Percentiles rank a stretch among this genome's conserved stretches.
Evolutionary conservation across 2,888 invertebrate genomes (phyloP).

Genomic region (Lycia hirtaria): DNA sequence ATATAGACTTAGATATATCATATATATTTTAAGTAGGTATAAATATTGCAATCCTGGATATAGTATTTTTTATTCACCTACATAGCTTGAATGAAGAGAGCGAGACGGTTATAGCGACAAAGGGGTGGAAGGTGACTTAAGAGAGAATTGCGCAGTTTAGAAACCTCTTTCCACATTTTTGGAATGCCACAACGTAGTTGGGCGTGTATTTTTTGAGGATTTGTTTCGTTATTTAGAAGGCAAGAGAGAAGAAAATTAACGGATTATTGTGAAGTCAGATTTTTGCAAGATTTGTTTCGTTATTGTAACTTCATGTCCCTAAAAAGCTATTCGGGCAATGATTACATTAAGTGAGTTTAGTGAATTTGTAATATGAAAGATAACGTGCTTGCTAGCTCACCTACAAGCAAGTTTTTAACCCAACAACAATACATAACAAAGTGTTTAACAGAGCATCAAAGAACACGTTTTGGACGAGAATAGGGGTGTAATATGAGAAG

Average conservation of each 20-base stretch:
- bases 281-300: too few species aligned
- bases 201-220: background rate
- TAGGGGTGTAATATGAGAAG: constrained; percentile 55
- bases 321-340: background rate
- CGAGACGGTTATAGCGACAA: background rate
- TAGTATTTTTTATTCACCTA: constrained; percentile 11
- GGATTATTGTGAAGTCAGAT: too few species aligned
- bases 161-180: background rate
- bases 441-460: constrained; percentile 59
- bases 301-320: too few species aligned
- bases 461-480: constrained; percentile 49
- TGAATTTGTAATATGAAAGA: background rate
- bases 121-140: background rate
- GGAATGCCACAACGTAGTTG: background rate
- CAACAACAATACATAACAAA: constrained; percentile 31
- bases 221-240: background rate
- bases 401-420: background rate
- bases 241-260: background rate
- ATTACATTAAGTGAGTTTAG: too few species aligned
- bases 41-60: background rate
- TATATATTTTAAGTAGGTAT: too few species aligned
- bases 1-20: too few species aligned
- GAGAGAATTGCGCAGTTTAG: constrained; percentile 8
- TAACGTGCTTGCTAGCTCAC: background rate
- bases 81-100: background rate